Evolutionary conservation across 2,888 invertebrate species (phyloP).

Genomic region (Acleris literana): DNA sequence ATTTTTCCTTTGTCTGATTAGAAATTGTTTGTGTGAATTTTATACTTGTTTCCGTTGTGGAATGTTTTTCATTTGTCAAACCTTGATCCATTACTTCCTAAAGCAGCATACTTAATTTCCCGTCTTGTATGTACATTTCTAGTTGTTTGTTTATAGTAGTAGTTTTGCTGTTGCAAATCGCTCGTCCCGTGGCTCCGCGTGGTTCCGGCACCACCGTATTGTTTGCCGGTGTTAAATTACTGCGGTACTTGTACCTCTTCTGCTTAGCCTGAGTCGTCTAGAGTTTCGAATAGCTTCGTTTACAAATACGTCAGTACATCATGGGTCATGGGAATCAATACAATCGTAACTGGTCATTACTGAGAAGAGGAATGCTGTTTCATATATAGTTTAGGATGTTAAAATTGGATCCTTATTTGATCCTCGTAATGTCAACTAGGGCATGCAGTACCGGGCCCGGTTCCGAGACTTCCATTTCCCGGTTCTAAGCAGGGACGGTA

Average conservation of each 20-base stretch:
- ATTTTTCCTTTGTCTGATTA: slow-evolving; percentile 1
- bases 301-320: slow-evolving; percentile 35
- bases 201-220: slow-evolving; percentile 17
- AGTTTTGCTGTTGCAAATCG: slow-evolving; percentile 11
- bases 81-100: background rate
- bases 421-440: no score
- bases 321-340: slow-evolving; percentile 31
- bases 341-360: slow-evolving; percentile 8
- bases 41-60: background rate
- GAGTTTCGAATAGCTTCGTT: slow-evolving; percentile 32
- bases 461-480: no score
- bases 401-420: no score
- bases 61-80: background rate
- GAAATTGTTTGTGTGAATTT: background rate
- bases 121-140: background rate
- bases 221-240: slow-evolving; percentile 35
- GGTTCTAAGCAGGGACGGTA: no score
- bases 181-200: slow-evolving; percentile 13
- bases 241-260: slow-evolving; percentile 35
- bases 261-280: slow-evolving; percentile 26
- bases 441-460: no score
- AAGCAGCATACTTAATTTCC: background rate
- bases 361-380: slow-evolving; percentile 4
- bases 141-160: background rate
- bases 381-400: no score